A percentile compares a stretch with the other conserved stretches of the same genome.
phyloP scores from a whole-genome alignment of 2,888 invertebrate genomes.

The Schizotus pectinicornis region DNA sequence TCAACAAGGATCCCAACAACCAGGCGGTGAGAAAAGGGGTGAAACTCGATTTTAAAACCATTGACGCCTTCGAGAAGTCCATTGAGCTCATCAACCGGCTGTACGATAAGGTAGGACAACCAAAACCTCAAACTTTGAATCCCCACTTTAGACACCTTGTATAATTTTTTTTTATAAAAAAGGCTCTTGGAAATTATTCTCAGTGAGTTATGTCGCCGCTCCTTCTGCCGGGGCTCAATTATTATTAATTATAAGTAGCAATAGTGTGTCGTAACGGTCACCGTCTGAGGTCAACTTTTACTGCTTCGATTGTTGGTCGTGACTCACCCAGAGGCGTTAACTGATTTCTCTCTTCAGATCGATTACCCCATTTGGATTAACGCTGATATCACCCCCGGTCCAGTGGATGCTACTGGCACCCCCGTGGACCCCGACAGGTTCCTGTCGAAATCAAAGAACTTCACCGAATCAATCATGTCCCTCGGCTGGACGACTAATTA shows the following conservation, averaged over 20 bases:
- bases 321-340: too few species aligned
- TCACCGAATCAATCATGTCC: slow-evolving; percentile 73
- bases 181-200: too few species aligned
- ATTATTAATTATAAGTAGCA: not conserved
- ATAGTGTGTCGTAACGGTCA: slow-evolving; percentile 11
- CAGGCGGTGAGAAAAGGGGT: slow-evolving; percentile 69
- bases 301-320: slow-evolving; percentile 16
- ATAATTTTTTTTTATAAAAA: too few species aligned
- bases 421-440: slow-evolving; percentile 73
- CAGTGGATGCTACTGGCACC: slow-evolving; percentile 64
- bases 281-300: too few species aligned
- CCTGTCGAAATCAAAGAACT: slow-evolving; percentile 63
- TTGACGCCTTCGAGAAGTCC: slow-evolving; percentile 72
- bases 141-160: too few species aligned
- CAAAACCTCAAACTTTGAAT: slow-evolving; percentile 3
- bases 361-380: slow-evolving; percentile 84
- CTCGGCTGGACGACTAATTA: slow-evolving; percentile 85
- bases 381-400: slow-evolving; percentile 84
- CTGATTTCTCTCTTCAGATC: slow-evolving; percentile 59
- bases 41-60: slow-evolving; percentile 87
- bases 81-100: slow-evolving; percentile 56
- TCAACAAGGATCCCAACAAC: slow-evolving; percentile 61
- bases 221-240: not conserved
- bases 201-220: too few species aligned
- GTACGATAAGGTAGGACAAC: slow-evolving; percentile 55